These are phyloP conservation scores for Plebejus argus DNA, from an alignment of 2,888 invertebrate species.

Conservation along the genomic window DNA sequence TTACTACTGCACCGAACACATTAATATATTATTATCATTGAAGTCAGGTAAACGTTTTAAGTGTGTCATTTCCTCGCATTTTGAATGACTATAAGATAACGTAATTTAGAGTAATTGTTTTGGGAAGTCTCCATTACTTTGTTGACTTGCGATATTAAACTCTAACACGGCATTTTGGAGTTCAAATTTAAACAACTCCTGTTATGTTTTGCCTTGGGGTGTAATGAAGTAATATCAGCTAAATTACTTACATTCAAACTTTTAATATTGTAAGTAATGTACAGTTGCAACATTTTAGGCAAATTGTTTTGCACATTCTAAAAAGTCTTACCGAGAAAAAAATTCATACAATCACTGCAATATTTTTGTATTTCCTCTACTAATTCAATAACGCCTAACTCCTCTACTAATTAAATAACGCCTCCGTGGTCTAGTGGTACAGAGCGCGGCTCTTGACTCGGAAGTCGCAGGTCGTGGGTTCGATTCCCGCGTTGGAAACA, in stretches of 20 bases:
- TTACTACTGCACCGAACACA: background rate
- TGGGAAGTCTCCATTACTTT: constrained; percentile 50
- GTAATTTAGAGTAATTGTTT: constrained; percentile 61
- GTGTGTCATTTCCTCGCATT: constrained; percentile 48
- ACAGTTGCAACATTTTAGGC: constrained; percentile 12
- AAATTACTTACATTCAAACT: constrained; percentile 24
- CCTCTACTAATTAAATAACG: too few species aligned
- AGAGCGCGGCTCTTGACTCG: too few species aligned
- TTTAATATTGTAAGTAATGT: constrained; percentile 15
- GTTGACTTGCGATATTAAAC: constrained; percentile 52
- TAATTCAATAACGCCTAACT: too few species aligned
- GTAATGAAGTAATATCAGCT: constrained; percentile 24
- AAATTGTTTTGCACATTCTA: background rate
- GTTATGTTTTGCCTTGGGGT: background rate
- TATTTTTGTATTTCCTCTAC: too few species aligned
- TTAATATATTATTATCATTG: constrained; percentile 28
- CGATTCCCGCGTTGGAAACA: too few species aligned
- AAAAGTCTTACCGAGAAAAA: background rate
- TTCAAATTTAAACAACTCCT: background rate
- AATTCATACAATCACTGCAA: too few species aligned
- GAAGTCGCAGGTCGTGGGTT: too few species aligned
- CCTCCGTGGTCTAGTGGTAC: too few species aligned
- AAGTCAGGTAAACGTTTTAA: background rate
- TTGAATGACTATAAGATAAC: constrained; percentile 53
- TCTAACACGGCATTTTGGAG: background rate